phyloP scores from a whole-genome alignment of 92 coral and sea anemone genomes.

The Heliopora coerulea region DNA sequence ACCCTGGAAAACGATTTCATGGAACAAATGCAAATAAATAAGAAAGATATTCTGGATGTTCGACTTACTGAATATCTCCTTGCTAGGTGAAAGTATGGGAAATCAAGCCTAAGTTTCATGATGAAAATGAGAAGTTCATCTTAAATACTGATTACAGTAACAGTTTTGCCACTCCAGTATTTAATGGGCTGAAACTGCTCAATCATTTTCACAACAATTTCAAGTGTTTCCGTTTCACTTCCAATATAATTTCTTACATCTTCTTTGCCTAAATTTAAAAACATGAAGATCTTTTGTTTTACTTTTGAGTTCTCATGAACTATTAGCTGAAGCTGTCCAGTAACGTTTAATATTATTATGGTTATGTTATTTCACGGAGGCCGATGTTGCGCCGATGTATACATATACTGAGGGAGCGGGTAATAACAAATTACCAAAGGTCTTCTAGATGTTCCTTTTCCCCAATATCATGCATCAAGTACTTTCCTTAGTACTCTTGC shows the following conservation, averaged over 20 bases:
- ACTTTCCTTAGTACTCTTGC: no score
- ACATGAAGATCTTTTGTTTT: constrained; percentile 9
- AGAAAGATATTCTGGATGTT: constrained; percentile 33
- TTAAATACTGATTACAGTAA: constrained; percentile 35
- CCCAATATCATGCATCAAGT: no score
- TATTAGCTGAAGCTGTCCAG: no score
- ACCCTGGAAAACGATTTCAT: constrained; percentile 28
- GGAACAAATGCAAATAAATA: constrained; percentile 15
- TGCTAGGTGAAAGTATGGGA: constrained; percentile 57
- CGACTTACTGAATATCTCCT: constrained; percentile 57
- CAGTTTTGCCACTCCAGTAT: constrained; percentile 57
- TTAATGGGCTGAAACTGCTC: constrained; percentile 24
- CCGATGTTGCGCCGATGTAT: no score
- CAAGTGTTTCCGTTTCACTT: background rate
- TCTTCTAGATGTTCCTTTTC: no score
- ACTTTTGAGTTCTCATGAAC: background rate
- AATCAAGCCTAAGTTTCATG: constrained; percentile 47
- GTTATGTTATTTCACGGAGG: no score
- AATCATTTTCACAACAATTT: constrained; percentile 13
- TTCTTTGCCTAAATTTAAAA: constrained; percentile 6
- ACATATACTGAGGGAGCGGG: no score
- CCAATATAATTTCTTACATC: constrained; percentile 24
- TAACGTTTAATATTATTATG: no score
- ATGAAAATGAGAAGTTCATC: constrained; percentile 51
- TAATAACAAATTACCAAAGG: no score